A percentile compares a stretch with the other conserved stretches of the same genome.
phyloP scores from a whole-genome alignment of 2,888 invertebrate species.

The Drosophila affinis region DNA sequence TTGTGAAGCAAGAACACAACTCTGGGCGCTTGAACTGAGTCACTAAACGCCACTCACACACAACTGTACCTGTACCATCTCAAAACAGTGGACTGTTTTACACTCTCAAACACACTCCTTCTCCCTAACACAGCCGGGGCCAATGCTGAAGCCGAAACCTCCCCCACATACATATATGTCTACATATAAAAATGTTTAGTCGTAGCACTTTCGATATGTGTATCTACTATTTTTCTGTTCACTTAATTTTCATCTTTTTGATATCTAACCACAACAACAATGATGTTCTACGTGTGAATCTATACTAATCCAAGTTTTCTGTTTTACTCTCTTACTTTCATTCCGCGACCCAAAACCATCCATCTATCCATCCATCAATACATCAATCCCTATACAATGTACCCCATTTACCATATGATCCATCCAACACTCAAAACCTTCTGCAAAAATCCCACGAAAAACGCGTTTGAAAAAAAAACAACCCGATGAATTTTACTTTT shows the following conservation, averaged over 20 bases:
- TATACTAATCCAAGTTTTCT: constrained; percentile 77
- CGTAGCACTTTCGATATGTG: constrained; percentile 32
- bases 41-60: background rate
- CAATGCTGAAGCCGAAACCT: constrained; percentile 22
- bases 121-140: constrained; percentile 43
- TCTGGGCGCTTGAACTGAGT: background rate
- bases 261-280: constrained; percentile 50
- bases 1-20: background rate
- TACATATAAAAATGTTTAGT: constrained; percentile 25
- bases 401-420: constrained; percentile 15
- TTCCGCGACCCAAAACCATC: constrained; percentile 59
- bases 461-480: constrained; percentile 67
- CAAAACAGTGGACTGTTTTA: constrained; percentile 5
- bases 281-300: constrained; percentile 49
- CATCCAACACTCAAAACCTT: constrained; percentile 31
- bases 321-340: constrained; percentile 76
- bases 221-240: constrained; percentile 25
- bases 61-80: background rate
- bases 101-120: constrained; percentile 18
- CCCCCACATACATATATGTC: constrained; percentile 12
- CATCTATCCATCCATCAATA: constrained; percentile 36
- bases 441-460: constrained; percentile 32
- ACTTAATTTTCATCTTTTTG: constrained; percentile 17
- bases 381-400: constrained; percentile 4
- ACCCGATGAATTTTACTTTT: constrained; percentile 31